Evolutionary conservation across 2,113 vertebrate genomes (phyloP).

Genomic region (Aleadryas rufinucha): DNA sequence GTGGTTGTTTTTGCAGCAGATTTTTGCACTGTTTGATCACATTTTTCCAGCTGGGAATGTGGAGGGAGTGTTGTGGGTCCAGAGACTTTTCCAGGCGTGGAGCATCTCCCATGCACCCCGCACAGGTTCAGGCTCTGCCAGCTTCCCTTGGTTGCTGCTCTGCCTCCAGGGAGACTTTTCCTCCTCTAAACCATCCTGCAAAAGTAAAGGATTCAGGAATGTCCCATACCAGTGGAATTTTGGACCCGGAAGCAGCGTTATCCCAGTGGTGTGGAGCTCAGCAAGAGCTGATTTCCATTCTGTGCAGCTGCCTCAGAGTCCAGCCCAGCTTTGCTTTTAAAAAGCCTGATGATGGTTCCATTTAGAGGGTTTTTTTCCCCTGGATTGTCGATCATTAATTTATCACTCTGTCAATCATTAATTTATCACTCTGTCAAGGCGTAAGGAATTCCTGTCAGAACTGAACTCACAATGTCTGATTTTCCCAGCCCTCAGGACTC

Average conservation of each 20-base stretch:
- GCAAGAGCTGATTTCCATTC: neutral
- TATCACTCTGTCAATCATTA: neutral
- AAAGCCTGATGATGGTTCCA: neutral
- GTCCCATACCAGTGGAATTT: neutral
- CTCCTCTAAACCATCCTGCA: neutral
- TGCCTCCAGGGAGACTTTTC: neutral
- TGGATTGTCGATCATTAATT: neutral
- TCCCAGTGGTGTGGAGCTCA: neutral
- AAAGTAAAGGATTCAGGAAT: neutral
- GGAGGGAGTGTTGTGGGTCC: neutral
- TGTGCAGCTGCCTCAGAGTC: neutral
- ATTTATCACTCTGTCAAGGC: neutral
- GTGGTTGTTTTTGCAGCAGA: neutral
- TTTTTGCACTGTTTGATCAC: neutral
- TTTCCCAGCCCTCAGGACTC: neutral
- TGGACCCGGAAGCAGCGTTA: neutral
- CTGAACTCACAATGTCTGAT: neutral
- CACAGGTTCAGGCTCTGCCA: neutral
- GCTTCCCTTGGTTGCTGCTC: neutral
- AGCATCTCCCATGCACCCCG: accelerated
- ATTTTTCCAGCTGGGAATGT: neutral
- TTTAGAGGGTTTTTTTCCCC: neutral
- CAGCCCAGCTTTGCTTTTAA: neutral
- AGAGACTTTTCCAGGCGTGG: accelerated
- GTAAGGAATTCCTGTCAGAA: neutral